Conservation (phyloP, 2,797 vertebrate genomes). For the Diplodus sargus region DNA sequence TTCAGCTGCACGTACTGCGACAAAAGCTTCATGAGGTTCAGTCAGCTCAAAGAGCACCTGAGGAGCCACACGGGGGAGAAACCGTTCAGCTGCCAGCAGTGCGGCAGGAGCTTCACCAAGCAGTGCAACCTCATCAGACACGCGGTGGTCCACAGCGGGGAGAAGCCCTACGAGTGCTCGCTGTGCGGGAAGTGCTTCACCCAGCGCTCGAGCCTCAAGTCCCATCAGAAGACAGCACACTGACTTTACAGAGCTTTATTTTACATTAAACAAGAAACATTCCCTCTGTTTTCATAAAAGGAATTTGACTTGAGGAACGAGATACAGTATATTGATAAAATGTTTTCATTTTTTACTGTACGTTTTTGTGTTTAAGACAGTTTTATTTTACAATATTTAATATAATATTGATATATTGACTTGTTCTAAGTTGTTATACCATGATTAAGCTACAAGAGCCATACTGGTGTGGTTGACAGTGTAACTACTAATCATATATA, state of each 20-base stretch:
- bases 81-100: slow-evolving; percentile 79
- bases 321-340: neutral
- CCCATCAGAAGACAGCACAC: slow-evolving; percentile 78
- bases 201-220: slow-evolving; percentile 81
- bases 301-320: neutral
- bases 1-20: slow-evolving; percentile 81
- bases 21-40: slow-evolving; percentile 77
- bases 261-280: neutral
- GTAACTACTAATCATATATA: neutral
- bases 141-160: slow-evolving; percentile 81
- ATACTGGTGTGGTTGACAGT: neutral
- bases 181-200: slow-evolving; percentile 82
- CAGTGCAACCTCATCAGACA: slow-evolving; percentile 82
- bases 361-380: neutral
- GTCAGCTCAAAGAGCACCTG: slow-evolving; percentile 83
- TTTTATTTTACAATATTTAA: neutral
- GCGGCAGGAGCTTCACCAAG: slow-evolving; percentile 81
- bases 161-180: slow-evolving; percentile 77
- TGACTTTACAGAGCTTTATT: neutral
- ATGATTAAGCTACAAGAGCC: neutral
- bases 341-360: neutral
- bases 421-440: neutral
- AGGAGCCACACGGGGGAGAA: slow-evolving; percentile 83
- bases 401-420: neutral
- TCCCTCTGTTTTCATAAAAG: neutral